Evolutionary conservation across 2,888 invertebrate genomes (phyloP).

Genomic region (Bombylius discolor): DNA sequence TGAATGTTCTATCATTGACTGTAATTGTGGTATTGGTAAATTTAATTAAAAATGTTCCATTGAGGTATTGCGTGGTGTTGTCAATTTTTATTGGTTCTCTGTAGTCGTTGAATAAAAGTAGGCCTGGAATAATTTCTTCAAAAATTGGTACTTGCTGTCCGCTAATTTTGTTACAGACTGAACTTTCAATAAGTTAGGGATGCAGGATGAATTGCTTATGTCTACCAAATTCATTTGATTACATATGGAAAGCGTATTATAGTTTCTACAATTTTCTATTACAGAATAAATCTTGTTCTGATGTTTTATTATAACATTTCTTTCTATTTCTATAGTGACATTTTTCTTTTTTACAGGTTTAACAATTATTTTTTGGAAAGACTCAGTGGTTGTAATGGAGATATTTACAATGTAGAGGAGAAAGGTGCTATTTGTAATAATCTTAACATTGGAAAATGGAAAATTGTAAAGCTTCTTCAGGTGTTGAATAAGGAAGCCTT

Average conservation of each 20-base stretch:
- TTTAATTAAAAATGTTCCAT: too few relatives aligned
- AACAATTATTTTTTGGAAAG: constrained; percentile 8
- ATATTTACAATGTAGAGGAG: constrained; percentile 15
- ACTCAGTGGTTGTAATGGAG: constrained; percentile 10
- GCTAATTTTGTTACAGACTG: constrained; percentile 9
- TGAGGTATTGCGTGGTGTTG: not conserved
- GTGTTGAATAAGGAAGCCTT: constrained; percentile 12
- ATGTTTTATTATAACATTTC: too few relatives aligned
- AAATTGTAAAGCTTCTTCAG: constrained; percentile 16
- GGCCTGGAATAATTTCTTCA: constrained; percentile 11
- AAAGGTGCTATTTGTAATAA: constrained; percentile 9
- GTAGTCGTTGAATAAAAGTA: constrained; percentile 12
- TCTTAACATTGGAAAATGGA: constrained; percentile 14
- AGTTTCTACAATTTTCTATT: too few relatives aligned
- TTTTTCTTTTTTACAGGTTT: constrained; percentile 9
- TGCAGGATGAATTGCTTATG: constrained; percentile 10
- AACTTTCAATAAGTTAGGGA: constrained; percentile 11
- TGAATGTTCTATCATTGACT: too few relatives aligned
- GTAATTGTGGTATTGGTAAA: too few relatives aligned
- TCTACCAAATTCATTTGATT: constrained; percentile 7
- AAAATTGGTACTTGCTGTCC: constrained; percentile 8
- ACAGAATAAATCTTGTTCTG: too few relatives aligned
- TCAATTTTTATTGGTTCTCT: not conserved
- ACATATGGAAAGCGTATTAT: constrained; percentile 7
- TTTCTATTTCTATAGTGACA: too few relatives aligned